These are phyloP conservation scores for Cololabis saira DNA, from an alignment of 2,113 vertebrate species.

Conservation along the genomic window DNA sequence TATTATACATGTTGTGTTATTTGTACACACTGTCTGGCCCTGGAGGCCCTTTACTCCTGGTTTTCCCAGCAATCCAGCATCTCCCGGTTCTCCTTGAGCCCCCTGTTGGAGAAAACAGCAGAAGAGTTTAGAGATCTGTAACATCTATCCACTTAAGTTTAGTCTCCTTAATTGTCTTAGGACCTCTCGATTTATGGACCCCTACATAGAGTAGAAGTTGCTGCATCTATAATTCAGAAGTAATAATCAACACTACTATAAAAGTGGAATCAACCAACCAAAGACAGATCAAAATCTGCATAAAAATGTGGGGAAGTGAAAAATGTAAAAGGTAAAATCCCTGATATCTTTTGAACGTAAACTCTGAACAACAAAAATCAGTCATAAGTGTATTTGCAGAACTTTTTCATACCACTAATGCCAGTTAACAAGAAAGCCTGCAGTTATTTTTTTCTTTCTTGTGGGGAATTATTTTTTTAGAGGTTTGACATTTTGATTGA, in stretches of 20 bases:
- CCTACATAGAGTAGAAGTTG: too few species aligned
- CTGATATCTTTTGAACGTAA: too few species aligned
- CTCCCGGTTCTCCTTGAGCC: constrained; percentile 72
- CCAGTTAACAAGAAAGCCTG: not conserved
- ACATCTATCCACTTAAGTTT: not conserved
- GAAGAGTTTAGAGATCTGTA: not conserved
- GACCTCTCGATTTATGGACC: not conserved
- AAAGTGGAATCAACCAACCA: too few species aligned
- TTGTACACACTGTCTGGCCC: constrained; percentile 70
- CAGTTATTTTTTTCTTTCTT: too few species aligned
- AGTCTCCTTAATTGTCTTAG: too few species aligned
- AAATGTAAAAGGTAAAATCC: too few species aligned
- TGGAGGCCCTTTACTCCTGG: constrained; percentile 76
- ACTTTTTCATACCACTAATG: not conserved
- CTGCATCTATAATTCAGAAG: too few species aligned
- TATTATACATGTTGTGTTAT: not conserved
- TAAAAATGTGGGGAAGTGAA: too few species aligned
- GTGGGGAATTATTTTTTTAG: too few species aligned
- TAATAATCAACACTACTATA: too few species aligned
- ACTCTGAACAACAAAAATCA: too few species aligned
- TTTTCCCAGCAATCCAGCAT: constrained; percentile 76
- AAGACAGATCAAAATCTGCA: too few species aligned
- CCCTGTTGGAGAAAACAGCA: constrained; percentile 67
- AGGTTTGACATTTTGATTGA: constrained; percentile 1
- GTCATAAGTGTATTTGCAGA: not conserved